phyloP scores from a whole-genome alignment of 2,888 invertebrate species.

The Tetrapedia diversipes region DNA sequence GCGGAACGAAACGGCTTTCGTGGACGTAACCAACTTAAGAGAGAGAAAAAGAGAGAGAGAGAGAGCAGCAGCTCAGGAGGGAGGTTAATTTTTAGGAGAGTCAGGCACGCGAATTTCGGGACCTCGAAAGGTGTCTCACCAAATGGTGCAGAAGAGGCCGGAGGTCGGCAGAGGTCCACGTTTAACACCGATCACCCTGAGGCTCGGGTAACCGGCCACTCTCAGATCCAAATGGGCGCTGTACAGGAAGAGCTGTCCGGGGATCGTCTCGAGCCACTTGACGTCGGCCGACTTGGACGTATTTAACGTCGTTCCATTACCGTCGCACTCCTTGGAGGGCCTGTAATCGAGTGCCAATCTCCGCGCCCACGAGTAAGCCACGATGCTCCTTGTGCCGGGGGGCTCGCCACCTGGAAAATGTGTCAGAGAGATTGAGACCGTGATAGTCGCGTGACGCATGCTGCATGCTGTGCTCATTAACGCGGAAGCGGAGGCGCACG shows the following conservation, averaged over 20 bases:
- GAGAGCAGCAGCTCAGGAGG: too few relatives aligned
- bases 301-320: conserved; percentile 71
- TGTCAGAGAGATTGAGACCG: conserved; percentile 48
- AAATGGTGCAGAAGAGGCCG: conserved; percentile 79
- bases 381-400: conserved; percentile 84
- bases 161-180: conserved; percentile 76
- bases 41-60: background rate
- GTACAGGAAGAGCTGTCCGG: conserved; percentile 79
- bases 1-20: too few relatives aligned
- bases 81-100: too few relatives aligned
- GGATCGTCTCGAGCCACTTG: conserved; percentile 79
- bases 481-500: conserved; percentile 19
- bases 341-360: conserved; percentile 81
- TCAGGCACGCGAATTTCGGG: background rate
- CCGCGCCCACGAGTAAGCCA: conserved; percentile 85
- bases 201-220: conserved; percentile 78
- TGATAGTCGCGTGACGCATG: conserved; percentile 42
- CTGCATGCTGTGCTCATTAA: conserved; percentile 37
- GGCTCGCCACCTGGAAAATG: conserved; percentile 75
- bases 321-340: conserved; percentile 76
- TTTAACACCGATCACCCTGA: conserved; percentile 81
- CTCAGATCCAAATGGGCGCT: conserved; percentile 79
- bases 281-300: conserved; percentile 68
- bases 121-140: conserved; percentile 74
- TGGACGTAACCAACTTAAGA: background rate